Base-by-base conservation (phyloP, 2,113 vertebrate genomes). In the Neolamprologus modestus region DNA sequence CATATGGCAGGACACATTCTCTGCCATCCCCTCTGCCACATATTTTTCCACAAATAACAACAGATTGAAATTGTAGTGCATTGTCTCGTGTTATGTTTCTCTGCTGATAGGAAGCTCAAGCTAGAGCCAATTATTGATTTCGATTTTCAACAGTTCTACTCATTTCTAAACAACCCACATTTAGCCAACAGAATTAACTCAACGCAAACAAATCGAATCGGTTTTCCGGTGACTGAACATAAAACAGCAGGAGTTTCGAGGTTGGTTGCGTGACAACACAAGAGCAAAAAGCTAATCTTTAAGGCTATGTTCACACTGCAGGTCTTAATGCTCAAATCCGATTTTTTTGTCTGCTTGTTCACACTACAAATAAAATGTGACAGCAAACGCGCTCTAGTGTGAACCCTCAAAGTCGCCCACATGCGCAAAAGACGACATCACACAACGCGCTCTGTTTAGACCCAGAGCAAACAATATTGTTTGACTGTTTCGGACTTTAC, bases 1-100 rank as follows among this genome's bases (percentile, higher is more conserved):
- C 54, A 84, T 85, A 81, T 85, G 80, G 81, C 35, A 33, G 79
- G 71, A 82, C 83, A 90, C 45, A 78, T 81, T 86, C 45, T 76
- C 26, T 47, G 24, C 24, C 42, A 76, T 47, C 24, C 71, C 26
- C 37, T 76, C 71, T 50, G 40, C 42, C 16, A 1, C 71, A 78
- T 50, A 78, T 78, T 78, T 78, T 78, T 5, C 71, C 71, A 50
- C 71, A 78, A 50, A 76, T 76, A 76, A 47, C 37, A 78, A 2
- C 71, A 78, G 42, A 78, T 4, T 78, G 71, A 78, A 78, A 78
- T 31, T 78, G 42, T 47, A 78, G 9, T 31, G 42, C 24, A 50
- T 26, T 28, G 24, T 81, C 50, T 37, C 31, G 7, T 24, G 79
- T 81, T 81, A 42, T 19, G 24, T 50, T 50, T 76, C 71, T 50